phyloP scores from a whole-genome alignment of 2,888 invertebrate genomes.

The Scaptomyza flava region DNA sequence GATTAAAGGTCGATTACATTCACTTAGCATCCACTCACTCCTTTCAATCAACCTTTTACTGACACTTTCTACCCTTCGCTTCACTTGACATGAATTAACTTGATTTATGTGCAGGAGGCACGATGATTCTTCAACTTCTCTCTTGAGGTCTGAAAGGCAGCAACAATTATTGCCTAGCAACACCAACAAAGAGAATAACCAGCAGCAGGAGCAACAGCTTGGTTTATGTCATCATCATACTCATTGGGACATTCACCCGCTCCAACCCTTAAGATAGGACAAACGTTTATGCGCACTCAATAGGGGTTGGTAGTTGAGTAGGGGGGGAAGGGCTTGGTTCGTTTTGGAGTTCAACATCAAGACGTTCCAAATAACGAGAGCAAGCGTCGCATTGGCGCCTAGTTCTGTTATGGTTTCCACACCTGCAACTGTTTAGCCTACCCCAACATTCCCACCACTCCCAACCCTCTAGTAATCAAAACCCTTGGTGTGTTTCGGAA shows the following conservation, averaged over 20 bases:
- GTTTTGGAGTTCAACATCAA: conserved; percentile 25
- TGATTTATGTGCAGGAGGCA: conserved; percentile 41
- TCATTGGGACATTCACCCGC: conserved; percentile 40
- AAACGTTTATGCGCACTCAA: conserved; percentile 51
- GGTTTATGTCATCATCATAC: conserved; percentile 56
- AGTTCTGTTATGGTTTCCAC: conserved; percentile 31
- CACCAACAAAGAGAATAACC: background rate
- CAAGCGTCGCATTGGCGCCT: conserved; percentile 62
- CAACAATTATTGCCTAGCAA: conserved; percentile 43
- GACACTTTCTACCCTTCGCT: background rate
- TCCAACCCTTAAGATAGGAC: conserved; percentile 18
- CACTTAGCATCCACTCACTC: background rate
- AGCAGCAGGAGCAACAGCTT: conserved; percentile 38
- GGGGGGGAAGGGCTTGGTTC: background rate
- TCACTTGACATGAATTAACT: conserved; percentile 14
- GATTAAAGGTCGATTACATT: conserved; percentile 3
- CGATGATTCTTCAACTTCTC: conserved; percentile 14
- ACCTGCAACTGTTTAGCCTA: conserved; percentile 14
- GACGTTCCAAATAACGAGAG: conserved; percentile 40
- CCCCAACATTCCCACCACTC: no score
- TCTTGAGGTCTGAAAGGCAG: background rate
- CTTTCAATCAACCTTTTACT: conserved; percentile 9
- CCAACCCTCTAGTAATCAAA: conserved; percentile 5
- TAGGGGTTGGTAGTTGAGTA: conserved; percentile 5
- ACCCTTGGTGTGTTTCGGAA: conserved; percentile 33